Base-by-base conservation (phyloP, 2,797 vertebrate species). In the Falco concolor region DNA sequence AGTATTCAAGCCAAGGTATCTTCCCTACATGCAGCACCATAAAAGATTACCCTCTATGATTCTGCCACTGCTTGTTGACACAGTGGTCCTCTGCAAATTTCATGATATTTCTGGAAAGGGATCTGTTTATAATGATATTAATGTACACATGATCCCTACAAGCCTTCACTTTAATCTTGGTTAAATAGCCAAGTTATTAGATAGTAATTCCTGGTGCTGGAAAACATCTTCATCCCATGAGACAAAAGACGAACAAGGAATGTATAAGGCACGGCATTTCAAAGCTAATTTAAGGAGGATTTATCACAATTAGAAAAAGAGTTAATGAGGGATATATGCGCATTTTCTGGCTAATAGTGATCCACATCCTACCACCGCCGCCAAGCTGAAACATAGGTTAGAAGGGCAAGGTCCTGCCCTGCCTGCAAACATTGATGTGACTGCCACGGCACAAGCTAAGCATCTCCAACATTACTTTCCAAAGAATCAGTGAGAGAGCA, bases 121-220 rank as follows among this genome's bases (percentile, higher is more conserved):
- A 90, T 96, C 73, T 92, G 52, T 97, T 97, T 93, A 81, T 92
- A 67, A 74, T 89, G 90, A 74, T 89, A 61, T 80, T 89, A 91
- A 92, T 53, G 74, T 85, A 87, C 68, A 88, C 67, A 92, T 57
- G 67, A 95, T 97, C 96, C 80, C 56, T 90, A n/a, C 61, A 94
- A 96, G 73, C 50, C 95, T 96, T 97, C 8, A 3, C 73, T 87
- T 97, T 96, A 96, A 97, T 97, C 96, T 94, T 95, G 87, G 77
- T 92, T 92, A 95, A 97, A 97, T 83, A 96, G 93, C 52, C 47
- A 78, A 87, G 86, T 93, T 92, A 97, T 95, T 97, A 95, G 93
- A 91, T 89, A 96, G 77, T 89, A 93, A 96, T 96, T 96, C 87
- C 83, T 97, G 53, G 61, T 77, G 60, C 82, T 87, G 32, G 74